Evolutionary conservation across 2,888 invertebrate genomes (phyloP), one percentile per base, ranked within the genome.

Genomic region (Nymphalis polychloros): DNA sequence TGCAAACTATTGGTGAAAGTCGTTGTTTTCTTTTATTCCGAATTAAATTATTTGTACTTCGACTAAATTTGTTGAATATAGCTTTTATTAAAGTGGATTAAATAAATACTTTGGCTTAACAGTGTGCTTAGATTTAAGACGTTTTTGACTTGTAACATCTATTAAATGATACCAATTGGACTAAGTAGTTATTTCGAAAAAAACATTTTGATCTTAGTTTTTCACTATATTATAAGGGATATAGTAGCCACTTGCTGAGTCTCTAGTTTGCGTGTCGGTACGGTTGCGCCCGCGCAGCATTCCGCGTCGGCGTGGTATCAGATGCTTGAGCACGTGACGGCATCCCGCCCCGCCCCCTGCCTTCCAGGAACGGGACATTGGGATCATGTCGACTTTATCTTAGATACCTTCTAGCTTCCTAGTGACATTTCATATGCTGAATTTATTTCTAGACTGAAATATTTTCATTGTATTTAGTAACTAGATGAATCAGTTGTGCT

Each of bases 321-420:
- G 87, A 89, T 89, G 81, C 81, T 81, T 82, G 79, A 78, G 85
- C 86, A 87, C 90, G 90, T 91, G 90, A 87, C 81, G 89, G 87
- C 81, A 88, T 87, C 75, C 69, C 76, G 73, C 68, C 72, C 76
- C 73, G 72, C 69, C 72, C 67, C 68, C 67, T 70, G 64, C 73
- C 63, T 68, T 68, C 27, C 61, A 35, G 31, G 79, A 79, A 76
- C 75, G 70, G 73, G 72, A 74, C 78, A 76, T 73, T 72, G 63
- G 64, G 65, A 71, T 70, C 67, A 68, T 69, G 67, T 65, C 63
- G 59, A 67, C 62, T 61, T 69, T 72, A 63, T 65, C 67, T 63
- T 27, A 57, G 57, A 66, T 64, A 68, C 57, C 60, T 65, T 63
- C 41, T 48, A 52, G 63, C 65, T 70, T 64, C 63, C 67, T 68